These are phyloP conservation scores for Caenorhabditis sp. DNA, from an alignment of 2,888 invertebrate genomes.

Conservation along the genomic window DNA sequence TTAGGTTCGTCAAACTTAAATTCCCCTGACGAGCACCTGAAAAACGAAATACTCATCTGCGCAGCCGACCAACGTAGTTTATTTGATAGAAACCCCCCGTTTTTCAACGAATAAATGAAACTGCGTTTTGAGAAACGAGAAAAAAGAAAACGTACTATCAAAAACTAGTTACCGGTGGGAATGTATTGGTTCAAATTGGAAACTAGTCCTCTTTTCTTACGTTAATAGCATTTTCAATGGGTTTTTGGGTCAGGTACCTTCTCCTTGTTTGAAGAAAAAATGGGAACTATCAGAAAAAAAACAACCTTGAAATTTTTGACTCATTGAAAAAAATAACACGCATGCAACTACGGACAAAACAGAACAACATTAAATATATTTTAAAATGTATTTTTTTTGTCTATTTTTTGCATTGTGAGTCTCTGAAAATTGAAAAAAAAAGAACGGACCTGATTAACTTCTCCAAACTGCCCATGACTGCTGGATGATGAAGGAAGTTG, in stretches of 20 bases:
- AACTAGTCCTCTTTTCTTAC: too few relatives aligned
- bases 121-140: conserved; percentile 2
- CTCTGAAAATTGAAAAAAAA: not conserved
- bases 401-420: not conserved
- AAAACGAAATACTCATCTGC: conserved; percentile 28
- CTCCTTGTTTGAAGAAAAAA: not conserved
- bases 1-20: conserved; percentile 57
- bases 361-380: not conserved
- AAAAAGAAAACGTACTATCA: conserved; percentile 16
- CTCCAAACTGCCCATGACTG: conserved; percentile 73
- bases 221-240: conserved; percentile 1
- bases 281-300: conserved; percentile 43
- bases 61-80: conserved; percentile 23
- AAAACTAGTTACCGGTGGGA: conserved; percentile 26
- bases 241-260: not conserved
- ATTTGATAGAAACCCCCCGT: conserved; percentile 30
- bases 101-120: not conserved
- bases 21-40: conserved; percentile 49
- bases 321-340: conserved; percentile 16
- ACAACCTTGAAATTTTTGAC: conserved; percentile 1
- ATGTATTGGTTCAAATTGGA: not conserved
- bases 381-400: too few relatives aligned
- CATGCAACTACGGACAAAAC: too few relatives aligned
- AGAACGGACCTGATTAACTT: conserved; percentile 72
- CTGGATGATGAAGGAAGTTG: conserved; percentile 68